Conservation (phyloP, 2,888 invertebrate genomes). For the Cheilosia scutellata region DNA sequence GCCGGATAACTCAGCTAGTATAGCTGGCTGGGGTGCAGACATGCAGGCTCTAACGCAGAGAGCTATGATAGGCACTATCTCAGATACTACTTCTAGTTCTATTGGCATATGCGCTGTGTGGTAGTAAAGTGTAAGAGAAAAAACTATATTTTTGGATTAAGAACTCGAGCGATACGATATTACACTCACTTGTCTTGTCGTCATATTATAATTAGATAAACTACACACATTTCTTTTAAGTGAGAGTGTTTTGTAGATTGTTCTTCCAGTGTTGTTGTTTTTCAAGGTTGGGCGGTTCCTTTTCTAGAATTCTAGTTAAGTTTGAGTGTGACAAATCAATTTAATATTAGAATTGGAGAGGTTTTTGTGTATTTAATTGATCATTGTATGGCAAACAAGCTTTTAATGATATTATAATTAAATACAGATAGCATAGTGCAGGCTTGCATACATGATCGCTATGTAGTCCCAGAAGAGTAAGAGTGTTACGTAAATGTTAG, state of each 20-base stretch:
- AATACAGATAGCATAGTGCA: neutral
- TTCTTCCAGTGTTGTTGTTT: conserved; percentile 4
- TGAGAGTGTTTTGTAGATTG: conserved; percentile 38
- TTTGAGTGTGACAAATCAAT: neutral
- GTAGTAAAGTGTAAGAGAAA: neutral
- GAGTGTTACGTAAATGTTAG: no score
- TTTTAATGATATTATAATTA: neutral
- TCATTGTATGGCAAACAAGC: neutral
- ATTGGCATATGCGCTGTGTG: conserved; percentile 22
- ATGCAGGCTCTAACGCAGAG: neutral
- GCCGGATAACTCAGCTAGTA: neutral
- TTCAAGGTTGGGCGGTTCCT: conserved; percentile 17
- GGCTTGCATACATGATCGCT: no score
- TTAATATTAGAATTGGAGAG: neutral
- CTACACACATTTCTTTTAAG: conserved; percentile 18
- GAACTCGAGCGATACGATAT: conserved; percentile 15
- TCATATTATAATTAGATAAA: conserved; percentile 36
- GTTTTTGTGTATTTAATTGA: neutral
- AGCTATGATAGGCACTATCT: no score
- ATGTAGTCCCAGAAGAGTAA: no score
- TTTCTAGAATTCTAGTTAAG: neutral
- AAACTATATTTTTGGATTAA: neutral
- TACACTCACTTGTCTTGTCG: conserved; percentile 15
- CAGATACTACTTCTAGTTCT: no score
- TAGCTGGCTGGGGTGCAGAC: neutral